Base-by-base conservation (phyloP, 2,888 invertebrate genomes). In the Dione juno region DNA sequence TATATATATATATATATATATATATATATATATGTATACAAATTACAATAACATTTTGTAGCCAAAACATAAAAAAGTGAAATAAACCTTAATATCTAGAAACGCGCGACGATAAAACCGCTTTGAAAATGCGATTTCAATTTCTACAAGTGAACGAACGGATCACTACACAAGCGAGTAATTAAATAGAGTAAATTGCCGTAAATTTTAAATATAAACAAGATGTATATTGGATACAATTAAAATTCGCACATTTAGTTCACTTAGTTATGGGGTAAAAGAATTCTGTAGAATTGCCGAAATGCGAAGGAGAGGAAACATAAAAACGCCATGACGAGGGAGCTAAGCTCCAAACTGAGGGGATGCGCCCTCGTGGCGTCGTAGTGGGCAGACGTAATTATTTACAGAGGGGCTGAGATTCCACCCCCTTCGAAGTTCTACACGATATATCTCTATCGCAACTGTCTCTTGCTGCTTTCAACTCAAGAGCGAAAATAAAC, bases 371-470 rank as follows among this genome's bases (percentile, higher is more conserved):
- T 77, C 67, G 63, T 82, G 79, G 80, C 79, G 79, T 76, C 79
- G 77, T 80, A 79, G 79, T 81, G 84, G 80, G 76, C 74, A 79
- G 80, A 77, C 83, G 88, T 88, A 89, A 90, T 92, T 90, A 92
- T 90, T 90, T 89, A 88, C 88, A 76, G 85, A 88, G 89, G 90
- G 88, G 85, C 81, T 81, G 85, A 82, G 86, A 86, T 87, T 85
- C 83, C 83, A 76, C 82, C 87, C 84, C 80, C 79, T 77, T 79
- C 43, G 19, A 45, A 37, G 3, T 40, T 67, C 71, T 76, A 64
- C 72, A 52, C 50, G 41, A 43, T 16, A 63, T 57, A 66, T 43
- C 21, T 54, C 45, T 63, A 77, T 75, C 74, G 67, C 57, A 76
- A 76, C 80, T 75, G 66, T 80, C 75, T 76, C 71, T 72, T 73